Evolutionary conservation across 1,140 invertebrate genomes (phyloP).

Genomic region (Microplitis mediator): DNA sequence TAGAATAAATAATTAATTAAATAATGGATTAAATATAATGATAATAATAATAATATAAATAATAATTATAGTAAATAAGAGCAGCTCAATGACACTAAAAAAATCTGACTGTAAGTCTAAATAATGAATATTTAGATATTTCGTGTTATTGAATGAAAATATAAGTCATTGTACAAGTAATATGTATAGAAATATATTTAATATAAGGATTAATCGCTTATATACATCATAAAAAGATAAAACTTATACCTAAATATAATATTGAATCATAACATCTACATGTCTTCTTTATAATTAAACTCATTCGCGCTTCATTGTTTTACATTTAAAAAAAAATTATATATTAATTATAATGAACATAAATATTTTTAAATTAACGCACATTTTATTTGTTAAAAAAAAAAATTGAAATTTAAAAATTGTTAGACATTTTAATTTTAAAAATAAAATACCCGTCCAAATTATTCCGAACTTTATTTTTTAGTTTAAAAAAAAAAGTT

Average conservation of each 20-base stretch:
- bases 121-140: conserved; percentile 41
- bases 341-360: not conserved
- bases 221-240: conserved; percentile 36
- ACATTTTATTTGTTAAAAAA: too few relatives aligned
- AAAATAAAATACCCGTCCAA: too few relatives aligned
- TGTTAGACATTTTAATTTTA: too few relatives aligned
- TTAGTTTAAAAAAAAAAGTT: too few relatives aligned
- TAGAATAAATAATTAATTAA: conserved; percentile 39
- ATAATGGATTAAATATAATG: conserved; percentile 35
- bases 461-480: too few relatives aligned
- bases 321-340: not conserved
- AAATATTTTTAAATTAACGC: not conserved
- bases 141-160: conserved; percentile 38
- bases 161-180: conserved; percentile 35
- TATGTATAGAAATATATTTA: conserved; percentile 42
- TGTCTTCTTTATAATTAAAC: not conserved
- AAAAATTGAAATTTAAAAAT: too few relatives aligned
- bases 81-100: conserved; percentile 57
- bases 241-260: conserved; percentile 29
- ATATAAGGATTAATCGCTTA: conserved; percentile 32
- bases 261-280: conserved; percentile 8
- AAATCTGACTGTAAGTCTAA: conserved; percentile 23
- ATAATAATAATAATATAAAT: conserved; percentile 34
- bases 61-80: conserved; percentile 42
- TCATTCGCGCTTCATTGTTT: not conserved